Conservation (phyloP, 2,113 vertebrate genomes). For the Datnioides undecimradiatus region DNA sequence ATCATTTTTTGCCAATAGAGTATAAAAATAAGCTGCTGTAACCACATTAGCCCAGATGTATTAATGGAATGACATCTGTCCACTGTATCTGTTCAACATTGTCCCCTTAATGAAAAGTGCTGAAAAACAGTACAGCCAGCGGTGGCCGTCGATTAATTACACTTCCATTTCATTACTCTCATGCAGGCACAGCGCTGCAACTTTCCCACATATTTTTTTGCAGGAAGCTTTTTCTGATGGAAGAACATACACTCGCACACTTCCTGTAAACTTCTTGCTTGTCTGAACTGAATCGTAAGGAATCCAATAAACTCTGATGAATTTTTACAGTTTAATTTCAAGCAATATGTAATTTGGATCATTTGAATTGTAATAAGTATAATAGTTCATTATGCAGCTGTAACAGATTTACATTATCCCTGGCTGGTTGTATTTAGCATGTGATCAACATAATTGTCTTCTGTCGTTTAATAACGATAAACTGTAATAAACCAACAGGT, state of each 20-base stretch:
- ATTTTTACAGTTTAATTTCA: too few relatives aligned
- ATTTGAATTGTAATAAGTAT: too few relatives aligned
- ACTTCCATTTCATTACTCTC: neutral
- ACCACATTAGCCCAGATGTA: neutral
- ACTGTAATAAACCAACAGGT: too few relatives aligned
- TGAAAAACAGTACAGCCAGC: neutral
- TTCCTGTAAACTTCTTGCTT: too few relatives aligned
- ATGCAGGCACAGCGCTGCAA: neutral
- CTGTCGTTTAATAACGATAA: too few relatives aligned
- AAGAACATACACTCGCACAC: neutral
- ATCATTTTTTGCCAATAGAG: neutral
- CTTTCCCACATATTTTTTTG: neutral
- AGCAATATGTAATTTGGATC: too few relatives aligned
- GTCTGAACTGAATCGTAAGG: too few relatives aligned
- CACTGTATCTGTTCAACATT: neutral
- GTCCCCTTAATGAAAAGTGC: neutral
- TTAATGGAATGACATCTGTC: neutral
- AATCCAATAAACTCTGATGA: too few relatives aligned
- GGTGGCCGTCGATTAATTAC: neutral
- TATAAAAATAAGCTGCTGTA: constrained; percentile 5
- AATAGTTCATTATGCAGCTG: too few relatives aligned
- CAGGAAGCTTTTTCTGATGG: neutral
- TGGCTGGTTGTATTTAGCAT: neutral
- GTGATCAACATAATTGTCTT: neutral
- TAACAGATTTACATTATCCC: neutral